A percentile compares a stretch with the other conserved stretches of the same genome.
Conservation (phyloP, 2,797 vertebrate genomes). For the Lagocephalus sceleratus region DNA sequence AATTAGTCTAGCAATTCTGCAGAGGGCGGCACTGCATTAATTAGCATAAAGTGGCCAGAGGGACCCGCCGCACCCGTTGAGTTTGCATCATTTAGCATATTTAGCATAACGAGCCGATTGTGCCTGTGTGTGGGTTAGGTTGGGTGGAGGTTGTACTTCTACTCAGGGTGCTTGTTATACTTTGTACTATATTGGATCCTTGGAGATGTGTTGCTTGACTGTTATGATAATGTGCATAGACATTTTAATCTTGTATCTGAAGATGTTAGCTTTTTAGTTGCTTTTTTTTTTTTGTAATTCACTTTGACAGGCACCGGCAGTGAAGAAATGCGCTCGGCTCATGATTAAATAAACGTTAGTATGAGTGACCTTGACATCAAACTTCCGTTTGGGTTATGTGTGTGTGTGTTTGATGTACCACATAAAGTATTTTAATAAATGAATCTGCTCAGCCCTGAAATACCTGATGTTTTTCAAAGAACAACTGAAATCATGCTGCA, state of each 20-base stretch:
- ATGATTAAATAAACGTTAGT: conserved; percentile 21
- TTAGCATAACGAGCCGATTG: conserved; percentile 36
- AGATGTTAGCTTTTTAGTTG: conserved; percentile 12
- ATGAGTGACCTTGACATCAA: conserved; percentile 29
- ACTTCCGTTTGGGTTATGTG: too few species aligned
- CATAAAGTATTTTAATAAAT: too few species aligned
- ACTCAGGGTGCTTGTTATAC: conserved; percentile 1
- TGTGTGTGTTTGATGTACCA: too few species aligned
- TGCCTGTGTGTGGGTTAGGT: conserved; percentile 4
- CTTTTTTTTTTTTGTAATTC: conserved; percentile 25
- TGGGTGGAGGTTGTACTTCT: conserved; percentile 19
- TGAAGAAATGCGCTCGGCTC: conserved; percentile 14
- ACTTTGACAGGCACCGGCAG: neutral
- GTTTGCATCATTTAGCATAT: conserved; percentile 62
- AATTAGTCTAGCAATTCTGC: conserved; percentile 75
- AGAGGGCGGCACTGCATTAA: conserved; percentile 73
- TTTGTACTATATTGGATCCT: conserved; percentile 19
- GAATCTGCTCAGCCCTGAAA: too few species aligned
- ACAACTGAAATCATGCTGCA: too few species aligned
- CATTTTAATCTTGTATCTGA: conserved; percentile 12
- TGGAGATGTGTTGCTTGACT: conserved; percentile 23
- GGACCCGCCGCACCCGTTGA: conserved; percentile 54
- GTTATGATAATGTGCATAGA: conserved; percentile 23
- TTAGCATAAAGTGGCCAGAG: conserved; percentile 74
- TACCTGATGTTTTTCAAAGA: too few species aligned